phyloP scores from a whole-genome alignment of 1,140 invertebrate genomes.

The Melanaphis sacchari region DNA sequence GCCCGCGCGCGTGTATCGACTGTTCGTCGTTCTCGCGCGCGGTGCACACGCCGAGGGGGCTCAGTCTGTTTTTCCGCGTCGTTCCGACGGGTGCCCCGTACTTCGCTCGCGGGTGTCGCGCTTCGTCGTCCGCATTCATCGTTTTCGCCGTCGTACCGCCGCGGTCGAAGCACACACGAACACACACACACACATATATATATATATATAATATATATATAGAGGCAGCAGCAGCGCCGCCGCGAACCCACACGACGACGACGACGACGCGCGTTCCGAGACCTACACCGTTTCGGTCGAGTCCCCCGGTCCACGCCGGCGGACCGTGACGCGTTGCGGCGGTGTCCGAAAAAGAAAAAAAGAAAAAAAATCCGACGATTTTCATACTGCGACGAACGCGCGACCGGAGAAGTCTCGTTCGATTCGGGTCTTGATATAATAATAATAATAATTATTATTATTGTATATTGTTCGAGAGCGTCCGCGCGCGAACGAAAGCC shows the following conservation, averaged over 20 bases:
- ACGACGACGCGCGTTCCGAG: neutral
- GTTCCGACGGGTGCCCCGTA: conserved; percentile 32
- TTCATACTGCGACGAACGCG: too few relatives aligned
- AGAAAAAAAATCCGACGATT: neutral
- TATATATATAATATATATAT: too few relatives aligned
- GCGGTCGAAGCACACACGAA: too few relatives aligned
- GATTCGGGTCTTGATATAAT: neutral
- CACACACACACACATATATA: too few relatives aligned
- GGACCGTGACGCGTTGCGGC: conserved; percentile 20
- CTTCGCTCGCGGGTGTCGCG: conserved; percentile 36
- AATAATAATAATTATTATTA: neutral
- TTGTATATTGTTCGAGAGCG: too few relatives aligned
- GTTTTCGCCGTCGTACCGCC: neutral
- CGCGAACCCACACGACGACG: neutral
- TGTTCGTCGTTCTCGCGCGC: neutral
- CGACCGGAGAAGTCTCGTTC: neutral
- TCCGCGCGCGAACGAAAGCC: neutral
- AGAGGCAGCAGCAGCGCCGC: neutral
- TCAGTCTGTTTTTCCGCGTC: conserved; percentile 42
- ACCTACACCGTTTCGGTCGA: conserved; percentile 33
- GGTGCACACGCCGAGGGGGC: neutral
- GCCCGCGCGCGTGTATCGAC: conserved; percentile 25
- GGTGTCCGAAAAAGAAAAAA: neutral
- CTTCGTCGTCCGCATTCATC: neutral
- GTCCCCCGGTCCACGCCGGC: conserved; percentile 7